These are phyloP conservation scores for Globicephala melas DNA, from an alignment of 2,113 vertebrate genomes.

Conservation along the genomic window DNA sequence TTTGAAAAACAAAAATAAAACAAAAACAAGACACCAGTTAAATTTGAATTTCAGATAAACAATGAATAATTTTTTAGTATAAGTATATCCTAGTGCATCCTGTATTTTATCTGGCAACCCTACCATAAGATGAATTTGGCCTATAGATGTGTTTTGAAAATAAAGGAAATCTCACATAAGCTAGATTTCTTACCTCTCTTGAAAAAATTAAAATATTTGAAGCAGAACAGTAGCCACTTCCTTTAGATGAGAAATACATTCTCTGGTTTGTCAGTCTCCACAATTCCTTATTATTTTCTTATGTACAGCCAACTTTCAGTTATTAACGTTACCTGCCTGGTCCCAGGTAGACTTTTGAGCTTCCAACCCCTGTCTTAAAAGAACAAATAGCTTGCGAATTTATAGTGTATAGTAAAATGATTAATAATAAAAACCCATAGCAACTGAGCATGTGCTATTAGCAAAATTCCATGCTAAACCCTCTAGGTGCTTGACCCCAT, in stretches of 20 bases:
- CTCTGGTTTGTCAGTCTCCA: neutral
- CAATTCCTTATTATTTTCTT: neutral
- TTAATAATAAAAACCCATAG: neutral
- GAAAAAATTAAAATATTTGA: neutral
- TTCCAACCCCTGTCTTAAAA: neutral
- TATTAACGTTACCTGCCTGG: neutral
- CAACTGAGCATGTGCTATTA: neutral
- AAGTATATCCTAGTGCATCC: neutral
- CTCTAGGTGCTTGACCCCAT: neutral
- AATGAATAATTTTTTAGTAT: neutral
- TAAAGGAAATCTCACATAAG: neutral
- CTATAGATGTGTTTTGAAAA: neutral
- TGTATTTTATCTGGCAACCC: neutral
- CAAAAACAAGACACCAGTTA: neutral
- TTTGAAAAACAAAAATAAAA: neutral
- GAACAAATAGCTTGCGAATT: neutral
- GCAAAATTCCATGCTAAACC: neutral
- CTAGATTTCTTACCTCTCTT: neutral
- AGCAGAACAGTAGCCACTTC: neutral
- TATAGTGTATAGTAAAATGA: neutral
- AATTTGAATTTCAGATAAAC: slow-evolving; percentile 30
- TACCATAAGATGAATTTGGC: neutral
- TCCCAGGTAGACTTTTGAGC: neutral
- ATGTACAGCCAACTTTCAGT: neutral
- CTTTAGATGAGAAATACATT: neutral